phyloP scores from a whole-genome alignment of 2,797 vertebrate species.

The Nasua narica region DNA sequence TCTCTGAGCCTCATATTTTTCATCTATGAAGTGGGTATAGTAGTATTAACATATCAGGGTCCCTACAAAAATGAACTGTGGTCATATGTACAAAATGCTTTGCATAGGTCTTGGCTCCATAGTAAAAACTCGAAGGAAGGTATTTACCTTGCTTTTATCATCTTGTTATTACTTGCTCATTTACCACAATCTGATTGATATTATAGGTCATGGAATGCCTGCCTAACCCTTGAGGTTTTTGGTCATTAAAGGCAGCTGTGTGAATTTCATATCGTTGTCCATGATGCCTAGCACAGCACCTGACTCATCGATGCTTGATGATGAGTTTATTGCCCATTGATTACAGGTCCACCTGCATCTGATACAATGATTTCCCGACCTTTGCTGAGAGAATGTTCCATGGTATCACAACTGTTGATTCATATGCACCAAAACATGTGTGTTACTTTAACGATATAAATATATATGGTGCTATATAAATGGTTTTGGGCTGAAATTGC shows the following conservation, averaged over 20 bases:
- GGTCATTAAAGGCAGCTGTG: background rate
- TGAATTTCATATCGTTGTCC: background rate
- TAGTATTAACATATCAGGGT: background rate
- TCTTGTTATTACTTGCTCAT: background rate
- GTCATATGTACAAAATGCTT: background rate
- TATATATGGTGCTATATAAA: background rate
- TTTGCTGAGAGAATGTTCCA: background rate
- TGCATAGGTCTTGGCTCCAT: background rate
- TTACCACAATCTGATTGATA: background rate
- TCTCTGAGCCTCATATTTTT: background rate
- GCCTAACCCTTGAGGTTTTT: background rate
- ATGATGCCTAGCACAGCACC: background rate
- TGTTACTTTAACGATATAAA: background rate
- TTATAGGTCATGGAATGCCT: background rate
- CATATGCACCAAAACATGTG: background rate
- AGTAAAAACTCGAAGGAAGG: background rate
- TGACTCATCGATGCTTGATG: background rate
- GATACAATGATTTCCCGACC: background rate
- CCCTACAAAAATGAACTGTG: background rate
- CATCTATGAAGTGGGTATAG: background rate
- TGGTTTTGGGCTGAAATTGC: slow-evolving; percentile 18
- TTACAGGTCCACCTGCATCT: background rate
- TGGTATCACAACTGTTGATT: background rate
- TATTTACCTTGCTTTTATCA: background rate
- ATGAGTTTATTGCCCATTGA: background rate